phyloP scores from a whole-genome alignment of 2,888 invertebrate species.

The Dolomedes plantarius region DNA sequence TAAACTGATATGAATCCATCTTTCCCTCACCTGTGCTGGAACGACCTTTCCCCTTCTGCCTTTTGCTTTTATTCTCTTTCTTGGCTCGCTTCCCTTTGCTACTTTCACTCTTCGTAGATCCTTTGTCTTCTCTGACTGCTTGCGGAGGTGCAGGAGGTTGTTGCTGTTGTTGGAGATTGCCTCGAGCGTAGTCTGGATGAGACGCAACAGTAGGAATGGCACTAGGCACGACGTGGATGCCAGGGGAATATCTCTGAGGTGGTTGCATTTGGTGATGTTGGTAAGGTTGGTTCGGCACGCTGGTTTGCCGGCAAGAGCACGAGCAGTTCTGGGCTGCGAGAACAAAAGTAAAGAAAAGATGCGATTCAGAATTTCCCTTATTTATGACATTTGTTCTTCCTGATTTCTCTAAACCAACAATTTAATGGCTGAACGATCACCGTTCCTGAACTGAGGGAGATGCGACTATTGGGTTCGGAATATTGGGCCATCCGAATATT shows the following conservation, averaged over 20 bases:
- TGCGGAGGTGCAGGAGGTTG: not conserved
- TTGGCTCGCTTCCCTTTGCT: conserved; percentile 39
- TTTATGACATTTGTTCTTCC: too few species aligned
- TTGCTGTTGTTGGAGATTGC: not conserved
- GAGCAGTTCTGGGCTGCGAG: conserved; percentile 39
- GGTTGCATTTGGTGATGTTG: not conserved
- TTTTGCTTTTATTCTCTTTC: conserved; percentile 17
- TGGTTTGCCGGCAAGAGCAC: conserved; percentile 40
- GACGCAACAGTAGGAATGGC: not conserved
- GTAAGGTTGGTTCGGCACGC: not conserved
- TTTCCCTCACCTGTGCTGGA: conserved; percentile 40
- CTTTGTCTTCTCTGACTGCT: not conserved
- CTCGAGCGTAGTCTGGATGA: not conserved
- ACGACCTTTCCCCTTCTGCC: conserved; percentile 40
- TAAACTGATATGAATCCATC: too few species aligned
- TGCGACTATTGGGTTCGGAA: too few species aligned
- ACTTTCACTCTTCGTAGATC: not conserved
- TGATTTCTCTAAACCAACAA: too few species aligned
- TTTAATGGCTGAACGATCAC: too few species aligned
- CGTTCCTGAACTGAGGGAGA: too few species aligned
- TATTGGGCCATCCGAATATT: too few species aligned
- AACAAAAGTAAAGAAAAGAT: too few species aligned
- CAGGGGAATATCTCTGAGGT: not conserved
- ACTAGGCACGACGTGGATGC: conserved; percentile 4
- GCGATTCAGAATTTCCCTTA: too few species aligned